Evolutionary conservation across 2,113 vertebrate species (phyloP), one percentile per base, ranked within the genome.

Genomic region (Fulmarus glacialis): DNA sequence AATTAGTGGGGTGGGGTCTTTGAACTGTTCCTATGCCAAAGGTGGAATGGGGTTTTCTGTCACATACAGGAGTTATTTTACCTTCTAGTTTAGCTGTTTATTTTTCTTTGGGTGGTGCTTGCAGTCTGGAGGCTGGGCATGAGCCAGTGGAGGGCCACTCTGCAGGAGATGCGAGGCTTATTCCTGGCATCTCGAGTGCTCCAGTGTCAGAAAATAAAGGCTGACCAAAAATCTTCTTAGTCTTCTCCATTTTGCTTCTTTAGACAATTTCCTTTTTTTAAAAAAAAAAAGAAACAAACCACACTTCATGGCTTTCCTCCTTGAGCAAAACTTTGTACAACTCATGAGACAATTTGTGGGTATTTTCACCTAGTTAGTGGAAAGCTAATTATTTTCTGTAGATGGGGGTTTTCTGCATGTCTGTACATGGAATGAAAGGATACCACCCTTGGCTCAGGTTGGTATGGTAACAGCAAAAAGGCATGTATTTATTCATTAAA

Each of bases 341-440:
- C 4, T 59, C 1, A 0, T 20, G 30, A 67, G 50, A 32, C 5
- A 43, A 10, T 5, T 43, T 43, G 8, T 34, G 11, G 30, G 3
- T 27, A 34, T 79, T 91, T 75, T 59, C 8, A 72, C 11, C 7
- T 23, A 23, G 15, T 47, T 47, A 63, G 7, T 48, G 80, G 48
- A 52, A 68, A 78, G 5, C 4, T 24, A 30, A 58, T 71, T 70
- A 4, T 71, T 95, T 74, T 82, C 9, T 12, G 3, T 40, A 78
- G 62, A 56, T 62, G 24, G 4, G 7, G 5, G 5, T 45, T 64
- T 73, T 71, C 47, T 73, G 19, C 8, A 4, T 32, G 15, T 75
- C 55, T 77, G 27, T 50, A 4, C 20, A 19, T 34, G 15, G 73
- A 60, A 56, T 38, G 18, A 80, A 70, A 58, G 48, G 26, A 53